phyloP scores from a whole-genome alignment of 2,113 vertebrate species.

The Podiceps cristatus region DNA sequence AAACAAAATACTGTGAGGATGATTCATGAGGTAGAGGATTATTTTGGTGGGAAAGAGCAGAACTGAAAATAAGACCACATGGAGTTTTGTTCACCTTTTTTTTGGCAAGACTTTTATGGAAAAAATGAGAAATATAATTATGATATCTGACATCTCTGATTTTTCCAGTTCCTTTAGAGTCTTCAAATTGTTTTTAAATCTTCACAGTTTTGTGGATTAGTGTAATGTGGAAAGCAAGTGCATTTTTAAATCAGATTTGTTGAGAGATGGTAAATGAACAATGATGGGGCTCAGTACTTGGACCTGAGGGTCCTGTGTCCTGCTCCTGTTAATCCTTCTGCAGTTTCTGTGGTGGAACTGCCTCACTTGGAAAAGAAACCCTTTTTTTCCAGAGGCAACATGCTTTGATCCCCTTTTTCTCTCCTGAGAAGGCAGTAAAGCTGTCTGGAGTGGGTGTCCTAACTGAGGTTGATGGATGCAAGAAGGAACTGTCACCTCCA shows the following conservation, averaged over 20 bases:
- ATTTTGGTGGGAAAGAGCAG: neutral
- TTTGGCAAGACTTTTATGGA: neutral
- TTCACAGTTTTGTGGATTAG: neutral
- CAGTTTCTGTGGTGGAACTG: neutral
- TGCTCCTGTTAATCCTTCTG: neutral
- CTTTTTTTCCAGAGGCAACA: neutral
- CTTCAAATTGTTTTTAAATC: neutral
- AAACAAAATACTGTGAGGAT: neutral
- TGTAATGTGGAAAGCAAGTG: neutral
- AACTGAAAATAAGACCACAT: neutral
- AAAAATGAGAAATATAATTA: neutral
- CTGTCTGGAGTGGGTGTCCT: neutral
- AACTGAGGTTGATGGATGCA: neutral
- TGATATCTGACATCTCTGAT: neutral
- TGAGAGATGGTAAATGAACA: neutral
- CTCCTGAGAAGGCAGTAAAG: neutral
- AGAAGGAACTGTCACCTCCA: neutral
- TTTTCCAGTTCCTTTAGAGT: neutral
- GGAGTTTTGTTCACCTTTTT: neutral
- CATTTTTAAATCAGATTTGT: neutral
- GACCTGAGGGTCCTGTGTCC: neutral
- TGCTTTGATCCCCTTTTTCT: neutral
- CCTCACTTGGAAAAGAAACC: neutral
- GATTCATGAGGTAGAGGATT: neutral
- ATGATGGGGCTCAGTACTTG: neutral